Percentiles rank a stretch among this genome's conserved stretches.
These are phyloP conservation scores for Pseudonaja textilis DNA, from an alignment of 2,113 vertebrate genomes.

Conservation along the genomic window DNA sequence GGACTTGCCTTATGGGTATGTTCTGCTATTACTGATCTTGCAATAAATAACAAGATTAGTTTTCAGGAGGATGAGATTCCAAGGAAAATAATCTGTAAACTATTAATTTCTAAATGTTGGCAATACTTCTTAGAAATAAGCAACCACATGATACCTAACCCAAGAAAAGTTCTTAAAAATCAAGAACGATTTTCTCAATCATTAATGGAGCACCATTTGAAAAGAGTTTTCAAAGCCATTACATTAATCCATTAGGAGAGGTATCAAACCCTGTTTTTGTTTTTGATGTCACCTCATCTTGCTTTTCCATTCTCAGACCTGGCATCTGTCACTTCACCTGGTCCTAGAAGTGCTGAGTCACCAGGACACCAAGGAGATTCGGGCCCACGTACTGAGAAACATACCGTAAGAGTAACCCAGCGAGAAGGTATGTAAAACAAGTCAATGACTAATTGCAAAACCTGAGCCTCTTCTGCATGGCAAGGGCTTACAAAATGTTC, in stretches of 20 bases:
- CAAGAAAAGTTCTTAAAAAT: not conserved
- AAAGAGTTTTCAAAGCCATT: not conserved
- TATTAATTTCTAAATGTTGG: not conserved
- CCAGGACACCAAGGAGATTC: slow-evolving; percentile 84
- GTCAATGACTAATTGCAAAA: not conserved
- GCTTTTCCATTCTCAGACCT: slow-evolving; percentile 65
- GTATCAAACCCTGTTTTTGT: not conserved
- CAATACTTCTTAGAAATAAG: not conserved
- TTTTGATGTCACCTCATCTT: not conserved
- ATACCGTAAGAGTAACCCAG: slow-evolving; percentile 77
- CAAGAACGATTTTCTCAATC: not conserved
- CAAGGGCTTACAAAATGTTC: not conserved
- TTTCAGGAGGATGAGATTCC: not conserved
- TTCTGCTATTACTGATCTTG: not conserved
- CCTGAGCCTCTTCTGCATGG: not conserved
- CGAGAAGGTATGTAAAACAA: slow-evolving; percentile 83
- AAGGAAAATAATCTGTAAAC: not conserved
- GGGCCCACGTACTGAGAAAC: slow-evolving; percentile 75
- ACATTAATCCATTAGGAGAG: not conserved
- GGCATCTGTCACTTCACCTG: slow-evolving; percentile 71
- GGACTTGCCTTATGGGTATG: not conserved
- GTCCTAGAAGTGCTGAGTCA: slow-evolving; percentile 77
- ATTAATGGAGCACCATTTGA: not conserved
- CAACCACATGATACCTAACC: not conserved
- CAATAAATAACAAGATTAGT: not conserved